These are phyloP conservation scores for Cephalotes varians DNA, from an alignment of 2,888 invertebrate genomes.

Conservation along the genomic window DNA sequence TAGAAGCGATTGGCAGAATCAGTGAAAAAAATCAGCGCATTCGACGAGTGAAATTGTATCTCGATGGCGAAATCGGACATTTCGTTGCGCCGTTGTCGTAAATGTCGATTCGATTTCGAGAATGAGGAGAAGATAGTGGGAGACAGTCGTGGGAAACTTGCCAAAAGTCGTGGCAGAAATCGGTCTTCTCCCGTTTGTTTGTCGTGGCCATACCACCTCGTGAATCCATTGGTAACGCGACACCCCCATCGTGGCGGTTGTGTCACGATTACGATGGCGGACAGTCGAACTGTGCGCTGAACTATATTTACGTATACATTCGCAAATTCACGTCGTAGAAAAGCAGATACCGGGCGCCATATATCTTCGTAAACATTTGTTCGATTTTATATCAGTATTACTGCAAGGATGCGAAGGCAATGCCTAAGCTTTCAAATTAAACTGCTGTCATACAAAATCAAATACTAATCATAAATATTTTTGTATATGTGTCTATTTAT, in stretches of 20 bases:
- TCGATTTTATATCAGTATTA: not conserved
- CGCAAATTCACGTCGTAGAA: constrained; percentile 21
- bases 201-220: constrained; percentile 60
- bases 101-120: constrained; percentile 76
- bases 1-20: not conserved
- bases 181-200: constrained; percentile 69
- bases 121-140: constrained; percentile 68
- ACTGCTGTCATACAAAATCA: not conserved
- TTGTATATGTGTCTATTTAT: not conserved
- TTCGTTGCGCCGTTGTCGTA: constrained; percentile 69
- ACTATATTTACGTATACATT: constrained; percentile 9
- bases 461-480: not conserved
- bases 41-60: constrained; percentile 71
- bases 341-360: constrained; percentile 12
- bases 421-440: not conserved
- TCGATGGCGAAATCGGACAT: constrained; percentile 69
- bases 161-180: constrained; percentile 73
- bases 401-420: not conserved
- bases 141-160: constrained; percentile 73
- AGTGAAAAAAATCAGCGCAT: no score
- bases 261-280: constrained; percentile 60
- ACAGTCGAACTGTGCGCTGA: constrained; percentile 26
- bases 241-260: constrained; percentile 62
- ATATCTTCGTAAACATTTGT: constrained; percentile 26
- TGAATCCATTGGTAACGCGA: constrained; percentile 72